phyloP scores from a whole-genome alignment of 1,140 invertebrate genomes.

The Dryas iulia region DNA sequence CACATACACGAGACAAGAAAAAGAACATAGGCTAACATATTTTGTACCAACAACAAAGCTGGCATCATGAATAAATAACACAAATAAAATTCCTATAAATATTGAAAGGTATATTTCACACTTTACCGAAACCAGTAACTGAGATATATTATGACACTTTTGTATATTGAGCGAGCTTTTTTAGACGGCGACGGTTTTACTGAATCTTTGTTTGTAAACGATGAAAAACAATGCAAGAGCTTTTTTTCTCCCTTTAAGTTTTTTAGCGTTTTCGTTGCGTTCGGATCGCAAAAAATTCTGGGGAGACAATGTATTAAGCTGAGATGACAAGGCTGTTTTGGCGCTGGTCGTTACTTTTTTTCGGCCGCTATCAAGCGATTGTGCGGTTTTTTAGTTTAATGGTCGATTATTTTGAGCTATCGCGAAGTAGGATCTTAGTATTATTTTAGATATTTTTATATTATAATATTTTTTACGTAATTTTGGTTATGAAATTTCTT shows the following conservation, averaged over 20 bases:
- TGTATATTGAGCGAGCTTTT: conserved; percentile 53
- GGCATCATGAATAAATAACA: conserved; percentile 71
- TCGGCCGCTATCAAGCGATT: conserved; percentile 22
- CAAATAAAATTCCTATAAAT: conserved; percentile 75
- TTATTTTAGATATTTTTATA: too few relatives aligned
- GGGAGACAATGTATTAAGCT: conserved; percentile 34
- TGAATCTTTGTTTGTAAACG: conserved; percentile 72
- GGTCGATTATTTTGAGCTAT: conserved; percentile 3
- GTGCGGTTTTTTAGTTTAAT: conserved; percentile 26
- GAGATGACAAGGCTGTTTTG: conserved; percentile 32
- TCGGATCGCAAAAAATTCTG: conserved; percentile 36
- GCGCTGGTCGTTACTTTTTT: conserved; percentile 29
- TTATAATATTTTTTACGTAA: too few relatives aligned
- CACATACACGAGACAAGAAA: background rate
- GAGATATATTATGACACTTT: conserved; percentile 71
- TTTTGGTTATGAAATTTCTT: too few relatives aligned
- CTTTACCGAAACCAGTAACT: conserved; percentile 61
- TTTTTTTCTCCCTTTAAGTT: conserved; percentile 47
- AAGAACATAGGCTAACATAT: conserved; percentile 14
- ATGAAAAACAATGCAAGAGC: conserved; percentile 54
- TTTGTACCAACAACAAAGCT: conserved; percentile 55
- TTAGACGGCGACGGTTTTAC: conserved; percentile 56
- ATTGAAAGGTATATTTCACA: conserved; percentile 75
- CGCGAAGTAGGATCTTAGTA: background rate
- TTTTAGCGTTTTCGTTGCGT: conserved; percentile 12